phyloP scores from a whole-genome alignment of 2,888 invertebrate genomes.

The Drosophila koepferae region DNA sequence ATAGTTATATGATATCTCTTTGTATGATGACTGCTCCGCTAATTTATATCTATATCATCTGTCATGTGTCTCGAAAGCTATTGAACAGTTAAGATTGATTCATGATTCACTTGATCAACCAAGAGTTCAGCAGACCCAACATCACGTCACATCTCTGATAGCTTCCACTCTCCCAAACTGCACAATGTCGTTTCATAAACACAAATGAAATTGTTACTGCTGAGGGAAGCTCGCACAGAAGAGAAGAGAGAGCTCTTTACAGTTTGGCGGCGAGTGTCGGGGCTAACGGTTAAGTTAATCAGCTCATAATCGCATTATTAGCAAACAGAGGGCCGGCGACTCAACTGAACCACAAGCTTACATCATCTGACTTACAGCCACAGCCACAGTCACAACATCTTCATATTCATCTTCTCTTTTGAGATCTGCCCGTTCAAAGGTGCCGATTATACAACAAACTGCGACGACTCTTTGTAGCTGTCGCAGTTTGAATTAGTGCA shows the following conservation, averaged over 20 bases:
- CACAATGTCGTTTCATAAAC: slow-evolving; percentile 4
- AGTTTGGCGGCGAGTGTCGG: slow-evolving; percentile 40
- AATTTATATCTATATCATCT: background rate
- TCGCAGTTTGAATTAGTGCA: slow-evolving; percentile 7
- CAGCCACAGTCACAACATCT: background rate
- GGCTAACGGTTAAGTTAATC: slow-evolving; percentile 66
- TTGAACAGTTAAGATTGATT: background rate
- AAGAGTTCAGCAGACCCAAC: background rate
- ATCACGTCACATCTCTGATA: background rate
- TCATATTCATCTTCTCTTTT: slow-evolving; percentile 10
- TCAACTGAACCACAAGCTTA: slow-evolving; percentile 21
- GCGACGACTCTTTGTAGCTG: slow-evolving; percentile 1
- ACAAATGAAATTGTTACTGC: background rate
- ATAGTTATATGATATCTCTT: background rate
- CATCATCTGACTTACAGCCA: slow-evolving; percentile 13
- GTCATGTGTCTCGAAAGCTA: background rate
- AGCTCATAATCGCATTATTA: slow-evolving; percentile 75
- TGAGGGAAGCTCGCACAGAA: slow-evolving; percentile 1
- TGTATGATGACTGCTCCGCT: background rate
- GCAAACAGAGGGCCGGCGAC: slow-evolving; percentile 35
- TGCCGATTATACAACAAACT: slow-evolving; percentile 28
- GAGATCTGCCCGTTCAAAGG: slow-evolving; percentile 14
- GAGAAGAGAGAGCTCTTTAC: slow-evolving; percentile 36
- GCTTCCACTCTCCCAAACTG: background rate
- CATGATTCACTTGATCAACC: background rate